A percentile compares a stretch with the other conserved stretches of the same genome.
phyloP scores from a whole-genome alignment of 2,113 vertebrate genomes.

The Microcebus griseorufus region DNA sequence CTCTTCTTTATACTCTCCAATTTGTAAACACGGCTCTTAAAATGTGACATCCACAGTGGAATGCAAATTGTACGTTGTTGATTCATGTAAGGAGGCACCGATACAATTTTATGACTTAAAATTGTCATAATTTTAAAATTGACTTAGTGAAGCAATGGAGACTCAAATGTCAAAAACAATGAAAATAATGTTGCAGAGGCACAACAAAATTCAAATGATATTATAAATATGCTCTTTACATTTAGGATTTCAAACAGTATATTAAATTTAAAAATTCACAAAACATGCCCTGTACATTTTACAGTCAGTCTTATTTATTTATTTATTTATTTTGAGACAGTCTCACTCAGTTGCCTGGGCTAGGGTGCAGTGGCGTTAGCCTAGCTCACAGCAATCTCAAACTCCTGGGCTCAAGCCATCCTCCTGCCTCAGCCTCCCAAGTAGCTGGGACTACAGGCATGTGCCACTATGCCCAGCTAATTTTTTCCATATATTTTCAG shows the following conservation, averaged over 20 bases:
- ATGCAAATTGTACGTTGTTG: not conserved
- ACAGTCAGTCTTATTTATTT: too few species aligned
- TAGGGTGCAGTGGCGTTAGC: too few species aligned
- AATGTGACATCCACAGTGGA: not conserved
- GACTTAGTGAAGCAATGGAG: not conserved
- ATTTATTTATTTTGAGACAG: too few species aligned
- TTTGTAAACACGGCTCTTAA: not conserved
- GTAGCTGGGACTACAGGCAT: too few species aligned
- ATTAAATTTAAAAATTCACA: constrained; percentile 16
- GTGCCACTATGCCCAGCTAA: too few species aligned
- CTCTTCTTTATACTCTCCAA: not conserved
- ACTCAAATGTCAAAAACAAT: not conserved
- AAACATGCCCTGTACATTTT: constrained; percentile 35
- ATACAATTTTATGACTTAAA: not conserved
- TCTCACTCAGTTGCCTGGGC: too few species aligned
- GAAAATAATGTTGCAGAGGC: not conserved
- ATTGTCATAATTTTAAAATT: not conserved
- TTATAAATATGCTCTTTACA: not conserved
- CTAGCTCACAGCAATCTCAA: too few species aligned
- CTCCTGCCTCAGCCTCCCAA: too few species aligned
- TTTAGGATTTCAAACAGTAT: not conserved
- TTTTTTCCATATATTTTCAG: too few species aligned
- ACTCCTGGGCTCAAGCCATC: too few species aligned
- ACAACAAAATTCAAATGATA: not conserved
- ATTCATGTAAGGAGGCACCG: not conserved